Base-by-base conservation (phyloP, 2,888 invertebrate genomes). In the Calliphora vomitoria region DNA sequence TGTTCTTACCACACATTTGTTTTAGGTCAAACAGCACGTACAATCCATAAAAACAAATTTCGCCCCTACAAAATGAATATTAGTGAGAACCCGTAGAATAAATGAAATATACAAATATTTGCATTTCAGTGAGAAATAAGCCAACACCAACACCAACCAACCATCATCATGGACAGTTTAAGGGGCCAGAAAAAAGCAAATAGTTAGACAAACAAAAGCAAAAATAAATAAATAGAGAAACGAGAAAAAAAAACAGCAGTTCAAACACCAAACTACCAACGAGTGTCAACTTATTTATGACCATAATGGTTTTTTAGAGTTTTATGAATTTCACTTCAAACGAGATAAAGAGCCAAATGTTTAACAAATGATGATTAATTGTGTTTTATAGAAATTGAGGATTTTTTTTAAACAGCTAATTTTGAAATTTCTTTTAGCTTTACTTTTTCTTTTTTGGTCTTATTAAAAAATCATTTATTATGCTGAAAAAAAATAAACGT, bases 311-410 rank as follows among this genome's bases (percentile, higher is more conserved):
- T 35, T 74, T 58, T n/a, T 60, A 44, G 35, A 50, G 11, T 53
- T 58, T 64, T 31, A 13, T 5, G 13, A 69, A 47, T 58, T 31
- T 50, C 11, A 44, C 25, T 25, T 25, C 31, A 58, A 25, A 1
- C 25, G 31, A 60, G 47, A n/a, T 25, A 38, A 62, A 79, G 31
- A 58, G 10, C n/a, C 25, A 68, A 68, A 71, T 72, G 41, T 25
- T 41, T 18, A 81, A 44, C 62, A 64, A 74, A 74, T 79, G 72
- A 66, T 74, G 81, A 82, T 66, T 55, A 82, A 82, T 82, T 74
- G 44, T 66, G 11, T 38, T 66, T 79, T 20, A 53, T 41, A 20
- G 10, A n/a, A 47, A 35, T 35, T 60, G 11, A 55, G 13, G 50
- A n/a, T 4, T 18, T 55, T 55, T 18, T 20, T 5, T 6, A 50